Conservation (phyloP, 2,113 vertebrate species). For the Serinus canaria region DNA sequence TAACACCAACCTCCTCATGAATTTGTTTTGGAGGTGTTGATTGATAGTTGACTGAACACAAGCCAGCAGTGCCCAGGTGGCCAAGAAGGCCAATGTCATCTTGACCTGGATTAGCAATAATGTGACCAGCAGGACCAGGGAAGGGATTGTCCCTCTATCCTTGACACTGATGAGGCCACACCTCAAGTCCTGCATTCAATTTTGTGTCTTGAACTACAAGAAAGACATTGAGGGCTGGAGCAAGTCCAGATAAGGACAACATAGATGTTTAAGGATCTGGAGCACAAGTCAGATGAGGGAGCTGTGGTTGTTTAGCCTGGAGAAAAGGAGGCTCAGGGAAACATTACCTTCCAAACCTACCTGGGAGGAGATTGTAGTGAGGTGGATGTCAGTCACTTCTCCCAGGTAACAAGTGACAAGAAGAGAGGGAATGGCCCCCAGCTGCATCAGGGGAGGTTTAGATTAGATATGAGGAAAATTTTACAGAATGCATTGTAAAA, state of each 20-base stretch:
- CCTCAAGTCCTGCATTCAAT: not conserved
- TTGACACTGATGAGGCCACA: not conserved
- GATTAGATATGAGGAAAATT: not conserved
- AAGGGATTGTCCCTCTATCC: no score
- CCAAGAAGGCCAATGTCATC: not conserved
- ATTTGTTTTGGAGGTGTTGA: not conserved
- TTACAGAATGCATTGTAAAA: not conserved
- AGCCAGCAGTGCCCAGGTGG: not conserved
- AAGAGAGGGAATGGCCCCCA: not conserved
- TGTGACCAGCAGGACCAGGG: not conserved
- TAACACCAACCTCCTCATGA: rapidly evolving
- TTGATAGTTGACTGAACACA: not conserved
- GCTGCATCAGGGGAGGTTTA: not conserved
- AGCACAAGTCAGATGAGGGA: rapidly evolving
- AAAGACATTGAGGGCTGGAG: not conserved
- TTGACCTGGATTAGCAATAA: not conserved
- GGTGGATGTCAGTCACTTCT: not conserved
- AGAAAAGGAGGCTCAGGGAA: not conserved
- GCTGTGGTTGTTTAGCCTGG: not conserved
- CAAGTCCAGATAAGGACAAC: rapidly evolving
- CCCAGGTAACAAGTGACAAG: not conserved
- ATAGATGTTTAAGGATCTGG: not conserved
- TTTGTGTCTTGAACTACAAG: not conserved
- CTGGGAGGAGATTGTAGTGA: not conserved
- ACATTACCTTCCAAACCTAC: not conserved